Percentiles rank a stretch among this genome's conserved stretches.
Evolutionary conservation across 2,113 vertebrate species (phyloP).

Genomic region (Strigops habroptila): DNA sequence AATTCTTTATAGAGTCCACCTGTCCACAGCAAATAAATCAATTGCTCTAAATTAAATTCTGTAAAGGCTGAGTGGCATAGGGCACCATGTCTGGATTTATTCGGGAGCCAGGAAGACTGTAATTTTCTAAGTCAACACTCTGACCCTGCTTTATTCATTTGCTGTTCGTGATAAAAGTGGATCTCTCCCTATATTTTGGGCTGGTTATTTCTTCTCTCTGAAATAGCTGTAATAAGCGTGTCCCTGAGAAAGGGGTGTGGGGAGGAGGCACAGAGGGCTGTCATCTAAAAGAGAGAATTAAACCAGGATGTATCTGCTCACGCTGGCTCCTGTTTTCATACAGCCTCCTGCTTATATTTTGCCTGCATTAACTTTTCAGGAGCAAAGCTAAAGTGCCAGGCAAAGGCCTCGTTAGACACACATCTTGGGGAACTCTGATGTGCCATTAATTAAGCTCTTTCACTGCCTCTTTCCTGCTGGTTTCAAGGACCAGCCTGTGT

Average conservation of each 20-base stretch:
- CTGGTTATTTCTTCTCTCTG: constrained; percentile 23
- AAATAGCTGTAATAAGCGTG: constrained; percentile 36
- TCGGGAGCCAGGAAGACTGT: constrained; percentile 68
- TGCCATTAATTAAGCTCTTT: constrained; percentile 59
- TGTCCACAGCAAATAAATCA: constrained; percentile 75
- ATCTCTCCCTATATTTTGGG: constrained; percentile 38
- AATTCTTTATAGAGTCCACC: constrained; percentile 73
- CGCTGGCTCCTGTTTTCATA: constrained; percentile 22
- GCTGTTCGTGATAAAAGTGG: constrained; percentile 55
- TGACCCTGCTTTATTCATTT: constrained; percentile 69
- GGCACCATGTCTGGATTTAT: constrained; percentile 66
- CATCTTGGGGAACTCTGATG: constrained; percentile 32
- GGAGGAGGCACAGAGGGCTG: constrained; percentile 10
- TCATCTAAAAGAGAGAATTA: constrained; percentile 57
- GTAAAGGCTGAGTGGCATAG: constrained; percentile 64
- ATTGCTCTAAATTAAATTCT: constrained; percentile 76
- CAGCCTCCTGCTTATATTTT: constrained; percentile 33
- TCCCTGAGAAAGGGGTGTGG: constrained; percentile 14
- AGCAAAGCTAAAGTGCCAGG: constrained; percentile 6
- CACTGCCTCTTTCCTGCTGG: constrained; percentile 28
- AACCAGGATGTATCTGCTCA: constrained; percentile 57
- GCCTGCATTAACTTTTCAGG: background rate
- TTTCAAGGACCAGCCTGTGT: constrained; percentile 27
- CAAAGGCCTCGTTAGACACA: constrained; percentile 23
- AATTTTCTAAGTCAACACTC: constrained; percentile 75